phyloP scores from a whole-genome alignment of 2,797 vertebrate genomes.

The Acanthiza pusilla region DNA sequence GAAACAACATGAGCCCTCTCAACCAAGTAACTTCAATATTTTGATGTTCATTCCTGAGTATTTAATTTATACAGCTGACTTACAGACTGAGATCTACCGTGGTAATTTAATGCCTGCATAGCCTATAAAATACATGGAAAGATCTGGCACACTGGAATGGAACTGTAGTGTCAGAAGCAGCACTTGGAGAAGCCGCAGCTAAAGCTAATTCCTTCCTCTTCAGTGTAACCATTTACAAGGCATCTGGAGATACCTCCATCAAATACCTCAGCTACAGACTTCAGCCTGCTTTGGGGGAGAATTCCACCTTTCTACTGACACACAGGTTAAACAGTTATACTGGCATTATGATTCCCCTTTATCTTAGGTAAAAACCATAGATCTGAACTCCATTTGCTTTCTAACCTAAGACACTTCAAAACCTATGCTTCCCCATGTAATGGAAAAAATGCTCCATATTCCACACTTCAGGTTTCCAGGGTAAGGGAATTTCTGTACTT shows the following conservation, averaged over 20 bases:
- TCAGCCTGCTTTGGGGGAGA: background rate
- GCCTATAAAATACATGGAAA: background rate
- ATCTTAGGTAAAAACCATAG: background rate
- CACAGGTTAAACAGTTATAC: background rate
- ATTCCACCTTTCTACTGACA: background rate
- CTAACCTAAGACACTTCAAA: background rate
- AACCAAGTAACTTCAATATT: background rate
- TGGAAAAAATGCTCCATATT: background rate
- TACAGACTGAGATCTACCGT: background rate
- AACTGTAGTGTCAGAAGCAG: background rate
- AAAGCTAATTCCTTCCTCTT: background rate
- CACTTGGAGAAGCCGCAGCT: background rate
- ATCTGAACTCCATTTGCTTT: background rate
- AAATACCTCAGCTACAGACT: background rate
- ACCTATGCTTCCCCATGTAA: background rate
- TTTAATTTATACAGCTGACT: background rate
- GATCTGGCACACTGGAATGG: background rate
- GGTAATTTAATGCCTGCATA: background rate
- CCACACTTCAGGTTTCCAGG: background rate
- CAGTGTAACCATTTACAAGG: background rate
- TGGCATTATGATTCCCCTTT: background rate
- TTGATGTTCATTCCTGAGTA: background rate
- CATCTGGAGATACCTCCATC: background rate
- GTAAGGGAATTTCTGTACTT: background rate
- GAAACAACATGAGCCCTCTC: accelerated